Conservation (phyloP, 1,140 invertebrate species). For the Cotesia vestalis region DNA sequence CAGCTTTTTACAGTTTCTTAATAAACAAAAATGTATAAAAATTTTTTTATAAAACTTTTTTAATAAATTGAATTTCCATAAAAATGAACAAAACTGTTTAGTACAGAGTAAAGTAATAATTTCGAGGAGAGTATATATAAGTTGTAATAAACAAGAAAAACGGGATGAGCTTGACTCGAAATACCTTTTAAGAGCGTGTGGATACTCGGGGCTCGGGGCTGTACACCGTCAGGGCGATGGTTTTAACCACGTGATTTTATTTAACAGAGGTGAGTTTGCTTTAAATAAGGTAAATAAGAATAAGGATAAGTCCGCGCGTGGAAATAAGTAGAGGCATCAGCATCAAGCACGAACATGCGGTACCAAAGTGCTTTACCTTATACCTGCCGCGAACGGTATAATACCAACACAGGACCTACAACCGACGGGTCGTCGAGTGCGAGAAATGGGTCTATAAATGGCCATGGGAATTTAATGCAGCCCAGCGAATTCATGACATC, state of each 20-base stretch:
- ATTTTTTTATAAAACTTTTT: no score
- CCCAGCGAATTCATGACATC: slow-evolving; percentile 22
- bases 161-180: slow-evolving; percentile 1
- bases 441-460: slow-evolving; percentile 38
- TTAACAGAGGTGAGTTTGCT: slow-evolving; percentile 27
- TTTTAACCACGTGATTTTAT: slow-evolving; percentile 20
- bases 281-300: slow-evolving; percentile 50
- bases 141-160: slow-evolving; percentile 1
- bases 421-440: slow-evolving; percentile 16
- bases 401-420: slow-evolving; percentile 37
- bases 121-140: no score
- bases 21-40: no score
- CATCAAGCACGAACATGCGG: slow-evolving; percentile 43
- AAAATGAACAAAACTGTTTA: no score
- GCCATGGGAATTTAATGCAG: slow-evolving; percentile 31
- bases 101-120: no score
- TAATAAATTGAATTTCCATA: no score
- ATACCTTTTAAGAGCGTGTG: background rate
- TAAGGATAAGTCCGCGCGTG: slow-evolving; percentile 30
- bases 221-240: background rate
- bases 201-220: no score
- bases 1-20: no score
- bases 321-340: slow-evolving; percentile 20
- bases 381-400: slow-evolving; percentile 43
- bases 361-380: slow-evolving; percentile 52